These are phyloP conservation scores for Mus caroli DNA, from an alignment of 2,797 vertebrate species.

Conservation along the genomic window DNA sequence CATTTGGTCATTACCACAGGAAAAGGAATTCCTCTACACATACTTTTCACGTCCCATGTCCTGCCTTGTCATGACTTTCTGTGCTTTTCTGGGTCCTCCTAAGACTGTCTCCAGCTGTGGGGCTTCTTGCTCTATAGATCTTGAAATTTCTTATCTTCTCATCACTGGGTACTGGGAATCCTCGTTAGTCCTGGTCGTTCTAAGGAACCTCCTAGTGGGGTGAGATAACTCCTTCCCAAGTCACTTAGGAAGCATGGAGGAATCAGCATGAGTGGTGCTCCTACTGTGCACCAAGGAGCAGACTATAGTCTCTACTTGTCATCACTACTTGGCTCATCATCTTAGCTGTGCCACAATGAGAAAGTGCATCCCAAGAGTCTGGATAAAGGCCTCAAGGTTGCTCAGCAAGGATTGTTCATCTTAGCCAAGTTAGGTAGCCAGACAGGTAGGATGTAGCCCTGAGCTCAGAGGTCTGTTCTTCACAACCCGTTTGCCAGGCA, in stretches of 20 bases:
- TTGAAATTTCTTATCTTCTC: neutral
- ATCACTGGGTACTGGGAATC: neutral
- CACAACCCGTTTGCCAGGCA: neutral
- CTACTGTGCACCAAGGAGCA: neutral
- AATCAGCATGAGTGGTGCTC: neutral
- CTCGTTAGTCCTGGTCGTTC: neutral
- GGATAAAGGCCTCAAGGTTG: neutral
- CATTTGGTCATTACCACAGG: neutral
- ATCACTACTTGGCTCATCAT: neutral
- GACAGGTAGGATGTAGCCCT: neutral
- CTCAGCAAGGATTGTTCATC: neutral
- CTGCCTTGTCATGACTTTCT: neutral
- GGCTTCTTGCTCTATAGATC: neutral
- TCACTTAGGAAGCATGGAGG: neutral
- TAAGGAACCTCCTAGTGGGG: neutral
- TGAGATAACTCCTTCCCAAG: neutral
- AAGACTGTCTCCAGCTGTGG: neutral
- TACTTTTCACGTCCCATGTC: neutral
- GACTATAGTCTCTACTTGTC: neutral
- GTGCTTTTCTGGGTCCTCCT: neutral
- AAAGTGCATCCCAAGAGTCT: neutral
- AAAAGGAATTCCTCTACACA: neutral
- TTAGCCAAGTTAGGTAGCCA: neutral
- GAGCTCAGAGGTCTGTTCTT: neutral
- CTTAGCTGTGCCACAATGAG: neutral